phyloP scores from a whole-genome alignment of 2,888 invertebrate genomes.

The Microctonus hyperodae region DNA sequence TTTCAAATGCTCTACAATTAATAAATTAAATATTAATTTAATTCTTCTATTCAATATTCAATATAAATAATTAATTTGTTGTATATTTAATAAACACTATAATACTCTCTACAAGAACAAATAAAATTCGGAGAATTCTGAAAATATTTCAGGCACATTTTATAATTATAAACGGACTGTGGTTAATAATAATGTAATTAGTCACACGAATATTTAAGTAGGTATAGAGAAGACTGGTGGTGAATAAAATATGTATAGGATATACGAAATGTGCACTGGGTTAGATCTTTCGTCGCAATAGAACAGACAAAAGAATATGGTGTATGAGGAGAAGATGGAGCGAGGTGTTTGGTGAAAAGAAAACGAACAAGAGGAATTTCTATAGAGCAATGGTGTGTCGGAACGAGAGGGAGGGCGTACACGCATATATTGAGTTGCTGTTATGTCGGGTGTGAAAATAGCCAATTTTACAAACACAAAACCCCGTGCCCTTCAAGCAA shows the following conservation, averaged over 20 bases:
- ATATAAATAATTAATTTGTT: too few species aligned
- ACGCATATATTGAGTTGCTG: conserved; percentile 6
- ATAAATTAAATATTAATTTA: too few species aligned
- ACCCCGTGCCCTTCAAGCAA: conserved; percentile 4
- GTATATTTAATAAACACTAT: not conserved
- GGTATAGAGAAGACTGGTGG: not conserved
- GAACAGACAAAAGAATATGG: conserved; percentile 28
- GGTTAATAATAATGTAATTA: conserved; percentile 18
- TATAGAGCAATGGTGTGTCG: conserved; percentile 14
- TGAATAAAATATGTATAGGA: not conserved
- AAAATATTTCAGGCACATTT: conserved; percentile 4
- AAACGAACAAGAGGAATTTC: conserved; percentile 30
- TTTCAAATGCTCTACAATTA: not conserved
- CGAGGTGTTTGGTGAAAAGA: conserved; percentile 1
- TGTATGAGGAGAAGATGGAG: conserved; percentile 1
- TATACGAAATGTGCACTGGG: not conserved
- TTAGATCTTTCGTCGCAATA: not conserved
- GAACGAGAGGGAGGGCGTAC: too few species aligned
- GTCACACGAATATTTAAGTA: conserved; percentile 27
- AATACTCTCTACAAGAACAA: not conserved
- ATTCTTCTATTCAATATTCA: too few species aligned
- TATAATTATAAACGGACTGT: conserved; percentile 27
- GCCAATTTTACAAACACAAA: conserved; percentile 43
- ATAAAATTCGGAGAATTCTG: conserved; percentile 1
- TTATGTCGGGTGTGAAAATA: conserved; percentile 35